Evolutionary conservation across 2,888 invertebrate genomes (phyloP).

Genomic region (Protonemura montana): DNA sequence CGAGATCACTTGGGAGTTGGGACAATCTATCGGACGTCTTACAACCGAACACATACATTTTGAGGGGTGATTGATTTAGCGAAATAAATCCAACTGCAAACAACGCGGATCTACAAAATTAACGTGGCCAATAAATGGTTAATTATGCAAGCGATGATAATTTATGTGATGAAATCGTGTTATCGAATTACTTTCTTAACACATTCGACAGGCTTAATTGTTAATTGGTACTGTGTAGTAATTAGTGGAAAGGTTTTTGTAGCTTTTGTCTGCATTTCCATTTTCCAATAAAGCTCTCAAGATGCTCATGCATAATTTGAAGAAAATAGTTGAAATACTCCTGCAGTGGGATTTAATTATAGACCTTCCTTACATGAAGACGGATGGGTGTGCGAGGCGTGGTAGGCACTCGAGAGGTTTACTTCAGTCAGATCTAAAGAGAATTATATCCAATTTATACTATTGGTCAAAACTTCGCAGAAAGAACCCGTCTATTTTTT

Average conservation of each 20-base stretch:
- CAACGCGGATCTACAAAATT: background rate
- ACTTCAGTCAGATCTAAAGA: background rate
- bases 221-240: background rate
- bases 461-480: conserved; percentile 5
- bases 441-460: background rate
- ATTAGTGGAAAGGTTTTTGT: background rate
- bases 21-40: background rate
- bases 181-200: background rate
- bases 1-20: background rate
- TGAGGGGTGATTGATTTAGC: background rate
- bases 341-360: conserved; percentile 42
- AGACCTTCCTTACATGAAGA: conserved; percentile 42
- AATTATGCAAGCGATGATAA: background rate
- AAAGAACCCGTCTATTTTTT: background rate
- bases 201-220: background rate
- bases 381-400: conserved; percentile 44
- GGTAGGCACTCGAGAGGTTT: conserved; percentile 13
- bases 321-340: background rate
- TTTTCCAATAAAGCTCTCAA: conserved; percentile 24
- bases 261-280: conserved; percentile 7
- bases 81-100: background rate
- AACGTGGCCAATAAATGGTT: background rate
- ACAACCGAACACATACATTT: background rate
- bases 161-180: background rate
- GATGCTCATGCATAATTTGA: background rate